Base-by-base conservation (phyloP, 2,113 vertebrate species). In the Mungos mungo region DNA sequence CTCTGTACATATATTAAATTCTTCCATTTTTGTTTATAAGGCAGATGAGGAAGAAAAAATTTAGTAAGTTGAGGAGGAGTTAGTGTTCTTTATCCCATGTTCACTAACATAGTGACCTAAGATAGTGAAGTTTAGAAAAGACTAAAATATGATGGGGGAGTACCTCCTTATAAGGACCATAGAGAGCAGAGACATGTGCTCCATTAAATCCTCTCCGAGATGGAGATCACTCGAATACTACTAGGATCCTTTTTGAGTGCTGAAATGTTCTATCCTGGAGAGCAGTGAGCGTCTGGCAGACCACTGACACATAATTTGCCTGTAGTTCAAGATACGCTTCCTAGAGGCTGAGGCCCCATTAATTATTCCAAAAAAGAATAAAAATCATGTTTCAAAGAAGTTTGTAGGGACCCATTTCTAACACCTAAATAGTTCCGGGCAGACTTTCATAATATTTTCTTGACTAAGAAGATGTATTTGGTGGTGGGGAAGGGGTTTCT, bases 1-100 rank as follows among this genome's bases (percentile, higher is more conserved):
- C 88, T 98, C 89, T 94, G 13, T 97, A 97, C 91, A 96, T 98
- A 97, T 88, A 97, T 98, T 98, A 95, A 98, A 98, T 96, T 95
- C 95, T 97, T 88, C 90, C 81, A 65, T 96, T 98, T 97, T 89
- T 96, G 23, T 98, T 97, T 92, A 77, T 94, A 96, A 98, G 88
- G 92, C 96, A 91, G 93, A 87, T 98, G 77, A 97, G 86, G 68
- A 68, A 96, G 95, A 66, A 85, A 96, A 97, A 65, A 21, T 90
- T 79, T 95, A 97, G 60, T 77, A 97, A 98, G 95, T 94, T 97
- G 93, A 97, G 52, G 89, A 97, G 80, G 63, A 97, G 68, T 97
- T 96, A 93, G 41, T 97, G 96, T 96, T 95, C 60, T 97, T 98
- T 96, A 82, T 94, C 96, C 50, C 82, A 93, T 96, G 76, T 97